Percentiles rank a stretch among this genome's conserved stretches.
Conservation (phyloP, 2,797 vertebrate species). For the Pogonophryne albipinna region DNA sequence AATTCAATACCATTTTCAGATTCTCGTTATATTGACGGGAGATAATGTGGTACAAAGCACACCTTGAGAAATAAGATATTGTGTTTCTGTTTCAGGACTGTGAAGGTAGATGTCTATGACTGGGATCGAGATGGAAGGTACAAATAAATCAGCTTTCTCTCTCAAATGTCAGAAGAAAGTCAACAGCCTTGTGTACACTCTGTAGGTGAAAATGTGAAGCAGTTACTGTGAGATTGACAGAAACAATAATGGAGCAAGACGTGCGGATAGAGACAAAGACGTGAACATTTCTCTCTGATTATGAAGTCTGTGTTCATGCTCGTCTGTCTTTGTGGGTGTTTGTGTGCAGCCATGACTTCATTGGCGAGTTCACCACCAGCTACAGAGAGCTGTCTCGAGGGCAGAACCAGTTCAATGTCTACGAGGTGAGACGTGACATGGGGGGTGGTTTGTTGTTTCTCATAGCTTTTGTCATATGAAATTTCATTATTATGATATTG, state of each 20-base stretch:
- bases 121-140: constrained; percentile 99
- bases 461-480: not conserved
- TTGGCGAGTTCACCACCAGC: constrained; percentile 97
- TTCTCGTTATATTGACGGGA: constrained; percentile 29
- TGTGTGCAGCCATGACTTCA: constrained; percentile 92
- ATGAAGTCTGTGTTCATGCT: constrained; percentile 17
- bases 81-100: constrained; percentile 87
- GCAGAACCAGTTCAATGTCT: constrained; percentile 96
- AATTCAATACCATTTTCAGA: constrained; percentile 8
- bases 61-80: constrained; percentile 15
- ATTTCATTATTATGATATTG: constrained; percentile 15
- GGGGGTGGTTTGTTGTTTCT: constrained; percentile 30
- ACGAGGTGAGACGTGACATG: constrained; percentile 87
- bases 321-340: constrained; percentile 40
- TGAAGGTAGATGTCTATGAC: constrained; percentile 97
- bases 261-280: constrained; percentile 18
- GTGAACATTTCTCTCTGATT: constrained; percentile 11
- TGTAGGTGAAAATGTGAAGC: constrained; percentile 19
- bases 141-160: constrained; percentile 28
- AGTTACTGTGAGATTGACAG: constrained; percentile 21
- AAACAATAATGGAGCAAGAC: constrained; percentile 7
- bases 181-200: constrained; percentile 1
- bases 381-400: constrained; percentile 95
- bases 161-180: constrained; percentile 36
- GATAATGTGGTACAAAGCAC: constrained; percentile 4